phyloP scores from a whole-genome alignment of 2,113 vertebrate genomes.

The western clawed frog (Xenopus tropicalis) region UCB_Xtro_10.0 CM004447.2:109738001-109738500 shows the following conservation, averaged over 20 bases:
- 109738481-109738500: slow-evolving; percentile 6
- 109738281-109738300: slow-evolving; percentile 29
- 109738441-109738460: slow-evolving; percentile 23
- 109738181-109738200: too few species aligned
- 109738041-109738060: too few species aligned
- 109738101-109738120: too few species aligned
- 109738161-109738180: too few species aligned
- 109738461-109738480: slow-evolving; percentile 2
- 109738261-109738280: not conserved
- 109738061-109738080: too few species aligned
- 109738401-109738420: not conserved
- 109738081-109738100: too few species aligned
- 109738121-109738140: too few species aligned
- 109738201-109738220: too few species aligned
- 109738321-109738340: slow-evolving; percentile 27
- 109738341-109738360: slow-evolving; percentile 21
- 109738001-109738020: too few species aligned
- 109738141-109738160: too few species aligned
- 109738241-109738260: slow-evolving; percentile 14
- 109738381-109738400: slow-evolving; percentile 3
- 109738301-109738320: slow-evolving; percentile 24
- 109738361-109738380: not conserved
- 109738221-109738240: not conserved
- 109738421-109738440: not conserved
- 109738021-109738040: too few species aligned